Evolutionary conservation across 1,140 invertebrate genomes (phyloP).

Genomic region (Littorina saxatilis): DNA sequence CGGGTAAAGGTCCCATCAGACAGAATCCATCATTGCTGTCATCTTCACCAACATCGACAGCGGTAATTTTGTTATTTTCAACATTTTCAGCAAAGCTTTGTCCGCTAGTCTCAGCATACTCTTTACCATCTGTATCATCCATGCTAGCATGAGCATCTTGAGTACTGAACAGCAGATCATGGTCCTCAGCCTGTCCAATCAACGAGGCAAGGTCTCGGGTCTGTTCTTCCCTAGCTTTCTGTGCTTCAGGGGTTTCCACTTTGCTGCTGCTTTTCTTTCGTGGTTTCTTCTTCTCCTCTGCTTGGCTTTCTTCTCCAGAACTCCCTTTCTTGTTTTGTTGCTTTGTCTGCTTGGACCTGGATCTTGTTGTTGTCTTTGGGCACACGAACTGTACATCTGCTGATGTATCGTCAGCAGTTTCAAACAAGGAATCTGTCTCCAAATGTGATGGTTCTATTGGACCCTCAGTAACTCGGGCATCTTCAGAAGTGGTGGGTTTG

Average conservation of each 20-base stretch:
- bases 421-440: not conserved
- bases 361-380: not conserved
- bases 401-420: not conserved
- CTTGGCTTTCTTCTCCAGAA: too few relatives aligned
- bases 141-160: constrained; percentile 57
- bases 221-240: constrained; percentile 35
- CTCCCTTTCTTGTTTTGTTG: not conserved
- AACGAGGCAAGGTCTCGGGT: constrained; percentile 49
- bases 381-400: not conserved
- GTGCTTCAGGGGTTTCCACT: constrained; percentile 15
- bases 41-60: not conserved
- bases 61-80: not conserved
- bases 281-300: constrained; percentile 7
- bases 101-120: not conserved
- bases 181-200: constrained; percentile 63
- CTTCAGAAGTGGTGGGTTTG: too few relatives aligned
- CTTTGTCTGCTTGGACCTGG: not conserved
- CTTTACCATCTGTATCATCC: constrained; percentile 13
- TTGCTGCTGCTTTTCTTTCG: constrained; percentile 1
- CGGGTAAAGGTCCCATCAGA: not conserved
- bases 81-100: not conserved
- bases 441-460: too few relatives aligned
- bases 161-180: constrained; percentile 64
- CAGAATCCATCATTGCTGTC: constrained; percentile 5
- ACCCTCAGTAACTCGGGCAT: too few relatives aligned